phyloP scores from a whole-genome alignment of 2,888 invertebrate genomes.

The Stenotaenia linearis region DNA sequence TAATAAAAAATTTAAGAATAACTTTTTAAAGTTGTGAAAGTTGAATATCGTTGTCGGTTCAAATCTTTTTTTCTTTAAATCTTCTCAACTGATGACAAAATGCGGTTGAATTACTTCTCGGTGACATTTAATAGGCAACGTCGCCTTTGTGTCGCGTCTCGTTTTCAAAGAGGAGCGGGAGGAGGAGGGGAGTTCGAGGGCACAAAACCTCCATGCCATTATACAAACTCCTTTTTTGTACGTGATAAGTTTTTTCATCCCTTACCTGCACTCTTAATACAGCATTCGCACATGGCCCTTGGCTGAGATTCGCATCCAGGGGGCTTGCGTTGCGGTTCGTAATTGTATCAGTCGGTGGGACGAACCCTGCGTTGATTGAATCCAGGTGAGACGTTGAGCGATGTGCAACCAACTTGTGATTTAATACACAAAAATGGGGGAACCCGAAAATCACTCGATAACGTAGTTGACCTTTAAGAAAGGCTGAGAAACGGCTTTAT shows the following conservation, averaged over 20 bases:
- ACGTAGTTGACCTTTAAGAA: too few relatives aligned
- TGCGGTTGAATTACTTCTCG: background rate
- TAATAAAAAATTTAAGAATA: too few relatives aligned
- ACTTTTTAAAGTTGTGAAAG: too few relatives aligned
- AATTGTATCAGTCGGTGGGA: background rate
- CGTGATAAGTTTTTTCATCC: background rate
- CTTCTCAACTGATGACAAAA: background rate
- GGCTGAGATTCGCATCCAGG: conserved; percentile 3
- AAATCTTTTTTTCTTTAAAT: background rate
- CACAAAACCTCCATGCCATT: background rate
- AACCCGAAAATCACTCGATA: too few relatives aligned
- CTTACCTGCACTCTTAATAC: background rate
- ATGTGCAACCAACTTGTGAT: background rate
- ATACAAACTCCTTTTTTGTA: background rate
- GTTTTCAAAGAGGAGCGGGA: background rate
- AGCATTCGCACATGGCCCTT: background rate
- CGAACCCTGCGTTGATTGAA: background rate
- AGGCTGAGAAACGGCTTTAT: too few relatives aligned
- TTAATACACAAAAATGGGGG: background rate
- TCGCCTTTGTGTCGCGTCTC: background rate
- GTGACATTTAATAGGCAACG: conserved; percentile 3
- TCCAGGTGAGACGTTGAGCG: conserved; percentile 8
- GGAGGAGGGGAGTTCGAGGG: background rate
- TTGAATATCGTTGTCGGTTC: background rate
- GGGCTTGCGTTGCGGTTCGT: conserved; percentile 19